Evolutionary conservation across 1,140 invertebrate species (phyloP).

Genomic region (Leptonema lineaticorne): DNA sequence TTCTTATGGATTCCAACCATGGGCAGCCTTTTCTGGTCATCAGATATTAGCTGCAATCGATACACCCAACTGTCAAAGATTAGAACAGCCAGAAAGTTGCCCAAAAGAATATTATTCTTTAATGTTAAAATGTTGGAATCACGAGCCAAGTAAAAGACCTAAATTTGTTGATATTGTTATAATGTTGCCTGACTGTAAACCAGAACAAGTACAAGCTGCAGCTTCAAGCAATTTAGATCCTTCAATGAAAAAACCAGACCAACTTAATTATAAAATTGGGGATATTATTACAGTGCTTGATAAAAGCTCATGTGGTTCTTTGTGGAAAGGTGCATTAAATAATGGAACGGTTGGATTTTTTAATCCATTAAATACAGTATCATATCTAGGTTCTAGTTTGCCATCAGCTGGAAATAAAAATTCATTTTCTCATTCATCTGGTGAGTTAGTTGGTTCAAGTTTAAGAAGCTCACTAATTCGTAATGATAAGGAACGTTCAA

Average conservation of each 20-base stretch:
- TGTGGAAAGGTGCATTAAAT: constrained; percentile 85
- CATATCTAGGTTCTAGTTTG: constrained; percentile 80
- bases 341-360: constrained; percentile 87
- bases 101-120: constrained; percentile 89
- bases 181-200: constrained; percentile 81
- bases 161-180: constrained; percentile 85
- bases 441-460: constrained; percentile 13
- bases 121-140: constrained; percentile 95
- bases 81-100: constrained; percentile 93
- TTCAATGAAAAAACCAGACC: constrained; percentile 61
- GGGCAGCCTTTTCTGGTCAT: constrained; percentile 92
- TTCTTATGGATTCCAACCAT: constrained; percentile 96
- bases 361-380: constrained; percentile 85
- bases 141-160: constrained; percentile 85
- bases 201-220: constrained; percentile 70
- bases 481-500: constrained; percentile 36
- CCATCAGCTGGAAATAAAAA: constrained; percentile 51
- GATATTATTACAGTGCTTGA: constrained; percentile 94
- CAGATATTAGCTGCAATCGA: constrained; percentile 97
- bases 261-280: constrained; percentile 80
- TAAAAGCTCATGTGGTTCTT: constrained; percentile 64
- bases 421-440: neutral
- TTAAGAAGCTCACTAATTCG: constrained; percentile 31
- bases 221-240: constrained; percentile 45
- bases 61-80: constrained; percentile 80